Percentiles rank a stretch among this genome's conserved stretches.
These are phyloP conservation scores for Danionella cerebrum DNA, from an alignment of 2,113 vertebrate species.

Conservation along the genomic window DNA sequence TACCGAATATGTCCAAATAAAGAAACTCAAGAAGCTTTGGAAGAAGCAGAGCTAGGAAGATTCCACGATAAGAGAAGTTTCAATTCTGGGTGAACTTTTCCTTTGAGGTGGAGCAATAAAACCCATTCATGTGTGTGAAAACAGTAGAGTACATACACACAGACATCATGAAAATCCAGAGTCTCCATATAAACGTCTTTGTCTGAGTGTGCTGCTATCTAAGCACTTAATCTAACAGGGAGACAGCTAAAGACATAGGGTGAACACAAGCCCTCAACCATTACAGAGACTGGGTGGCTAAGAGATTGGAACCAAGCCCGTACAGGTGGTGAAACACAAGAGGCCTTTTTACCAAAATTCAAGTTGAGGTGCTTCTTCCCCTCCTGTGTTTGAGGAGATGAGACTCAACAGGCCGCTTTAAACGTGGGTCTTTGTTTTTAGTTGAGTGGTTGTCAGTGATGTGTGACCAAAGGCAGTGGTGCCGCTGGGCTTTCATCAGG, in stretches of 20 bases:
- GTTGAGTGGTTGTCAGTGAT: slow-evolving; percentile 5
- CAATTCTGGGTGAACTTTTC: neutral
- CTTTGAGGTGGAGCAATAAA: neutral
- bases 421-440: slow-evolving; percentile 36
- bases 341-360: slow-evolving; percentile 25
- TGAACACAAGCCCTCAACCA: neutral
- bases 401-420: slow-evolving; percentile 32
- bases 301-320: slow-evolving; percentile 19
- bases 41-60: neutral
- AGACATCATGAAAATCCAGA: neutral
- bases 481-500: slow-evolving; percentile 23
- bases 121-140: neutral
- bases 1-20: no score
- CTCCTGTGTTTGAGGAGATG: slow-evolving; percentile 18
- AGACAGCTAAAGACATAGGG: neutral
- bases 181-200: neutral
- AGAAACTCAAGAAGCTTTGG: no score
- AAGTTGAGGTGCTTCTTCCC: slow-evolving; percentile 17
- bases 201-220: neutral
- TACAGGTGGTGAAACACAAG: slow-evolving; percentile 46
- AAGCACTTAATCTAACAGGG: neutral
- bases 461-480: slow-evolving; percentile 16
- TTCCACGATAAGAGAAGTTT: no score
- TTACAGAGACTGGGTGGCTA: neutral
- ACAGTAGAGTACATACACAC: neutral